Evolutionary conservation across 92 coral and sea anemone genomes (phyloP).

Genomic region (Pocillopora meandrina): DNA sequence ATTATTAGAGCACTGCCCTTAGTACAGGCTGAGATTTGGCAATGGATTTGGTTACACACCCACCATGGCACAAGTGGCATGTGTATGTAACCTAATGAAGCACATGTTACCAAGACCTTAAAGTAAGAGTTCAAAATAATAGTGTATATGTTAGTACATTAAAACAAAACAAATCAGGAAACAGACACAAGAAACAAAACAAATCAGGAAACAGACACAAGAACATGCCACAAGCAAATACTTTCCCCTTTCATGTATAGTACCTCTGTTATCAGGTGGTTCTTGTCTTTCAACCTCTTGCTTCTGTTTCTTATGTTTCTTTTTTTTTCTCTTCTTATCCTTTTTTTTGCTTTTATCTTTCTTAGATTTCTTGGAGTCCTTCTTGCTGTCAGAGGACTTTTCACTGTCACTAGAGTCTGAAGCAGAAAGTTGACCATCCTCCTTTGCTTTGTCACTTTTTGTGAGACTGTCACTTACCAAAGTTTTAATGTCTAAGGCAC

Average conservation of each 20-base stretch:
- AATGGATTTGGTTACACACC: not conserved
- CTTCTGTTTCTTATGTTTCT: slow-evolving; percentile 50
- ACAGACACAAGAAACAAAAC: not conserved
- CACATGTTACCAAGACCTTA: no score
- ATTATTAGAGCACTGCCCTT: no score
- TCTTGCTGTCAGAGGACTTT: slow-evolving; percentile 30
- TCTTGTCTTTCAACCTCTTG: slow-evolving; percentile 14
- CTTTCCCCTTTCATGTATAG: not conserved
- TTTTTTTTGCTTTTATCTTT: slow-evolving; percentile 48
- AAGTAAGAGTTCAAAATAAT: no score
- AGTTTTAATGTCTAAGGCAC: not conserved
- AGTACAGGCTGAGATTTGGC: no score
- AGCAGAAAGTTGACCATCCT: slow-evolving; percentile 38
- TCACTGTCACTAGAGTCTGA: slow-evolving; percentile 39
- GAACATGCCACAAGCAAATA: not conserved
- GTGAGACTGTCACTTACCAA: not conserved
- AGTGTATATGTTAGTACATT: no score
- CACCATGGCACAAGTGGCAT: not conserved
- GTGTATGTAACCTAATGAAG: not conserved
- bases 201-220: not conserved
- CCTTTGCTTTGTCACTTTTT: slow-evolving; percentile 16
- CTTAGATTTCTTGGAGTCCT: slow-evolving; percentile 21
- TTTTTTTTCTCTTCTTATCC: slow-evolving; percentile 53
- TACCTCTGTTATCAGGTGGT: slow-evolving; percentile 8
- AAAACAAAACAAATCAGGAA: no score